phyloP scores from a whole-genome alignment of 2,888 invertebrate species.

The Cantharis nigra region DNA sequence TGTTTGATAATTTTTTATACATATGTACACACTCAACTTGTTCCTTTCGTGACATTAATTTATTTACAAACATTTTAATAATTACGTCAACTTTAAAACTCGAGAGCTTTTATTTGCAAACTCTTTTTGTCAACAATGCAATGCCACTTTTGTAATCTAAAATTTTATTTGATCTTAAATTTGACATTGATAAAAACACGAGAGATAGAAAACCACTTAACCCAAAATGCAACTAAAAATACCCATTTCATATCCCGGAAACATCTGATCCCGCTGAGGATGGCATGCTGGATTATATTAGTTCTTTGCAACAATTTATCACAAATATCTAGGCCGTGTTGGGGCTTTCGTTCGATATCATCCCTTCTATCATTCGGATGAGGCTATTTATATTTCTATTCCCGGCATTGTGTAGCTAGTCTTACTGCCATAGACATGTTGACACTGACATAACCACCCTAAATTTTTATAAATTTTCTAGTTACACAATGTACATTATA shows the following conservation, averaged over 20 bases:
- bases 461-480: slow-evolving; percentile 12
- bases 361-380: slow-evolving; percentile 39
- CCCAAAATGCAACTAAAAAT: slow-evolving; percentile 38
- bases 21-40: not conserved
- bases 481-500: not conserved
- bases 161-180: slow-evolving; percentile 22
- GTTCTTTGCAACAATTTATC: slow-evolving; percentile 44
- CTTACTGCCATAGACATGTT: slow-evolving; percentile 29
- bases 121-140: not conserved
- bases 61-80: not conserved
- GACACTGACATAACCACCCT: slow-evolving; percentile 26
- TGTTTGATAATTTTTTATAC: not conserved
- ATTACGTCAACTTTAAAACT: not conserved
- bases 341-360: slow-evolving; percentile 40
- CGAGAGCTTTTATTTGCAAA: too few species aligned
- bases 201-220: slow-evolving; percentile 48
- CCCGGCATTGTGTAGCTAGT: slow-evolving; percentile 27
- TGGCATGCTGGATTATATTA: slow-evolving; percentile 44
- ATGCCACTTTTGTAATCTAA: not conserved
- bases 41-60: not conserved
- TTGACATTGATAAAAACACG: slow-evolving; percentile 45
- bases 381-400: slow-evolving; percentile 38
- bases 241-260: slow-evolving; percentile 36
- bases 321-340: slow-evolving; percentile 41
- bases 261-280: slow-evolving; percentile 44